Evolutionary conservation across 92 coral and sea anemone species (phyloP).

Genomic region (Actinostola sp.): DNA sequence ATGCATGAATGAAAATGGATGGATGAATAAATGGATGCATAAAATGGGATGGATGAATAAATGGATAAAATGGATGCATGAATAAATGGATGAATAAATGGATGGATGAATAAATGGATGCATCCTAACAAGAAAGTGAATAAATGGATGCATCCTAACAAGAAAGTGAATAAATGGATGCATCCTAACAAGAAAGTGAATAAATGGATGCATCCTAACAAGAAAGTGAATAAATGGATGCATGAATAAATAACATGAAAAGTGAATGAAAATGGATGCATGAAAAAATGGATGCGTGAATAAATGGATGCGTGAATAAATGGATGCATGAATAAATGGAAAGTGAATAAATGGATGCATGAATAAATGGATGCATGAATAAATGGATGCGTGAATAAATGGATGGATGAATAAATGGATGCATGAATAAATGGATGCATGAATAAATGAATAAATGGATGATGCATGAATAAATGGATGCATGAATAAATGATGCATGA

Average conservation of each 20-base stretch:
- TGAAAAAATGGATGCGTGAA: neutral
- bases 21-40: too few relatives aligned
- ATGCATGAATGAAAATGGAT: neutral
- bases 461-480: neutral
- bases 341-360: neutral
- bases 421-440: neutral
- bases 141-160: neutral
- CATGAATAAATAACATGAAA: too few relatives aligned
- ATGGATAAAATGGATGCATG: too few relatives aligned
- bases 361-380: neutral
- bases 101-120: too few relatives aligned
- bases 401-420: neutral
- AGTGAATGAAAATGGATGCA: neutral
- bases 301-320: neutral
- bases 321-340: neutral
- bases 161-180: neutral
- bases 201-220: neutral
- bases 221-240: neutral
- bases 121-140: neutral
- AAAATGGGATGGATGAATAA: too few relatives aligned
- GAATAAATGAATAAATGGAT: neutral
- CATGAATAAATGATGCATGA: neutral
- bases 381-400: neutral
- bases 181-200: neutral
- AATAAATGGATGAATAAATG: too few relatives aligned